These are phyloP conservation scores for Prunella himalayana DNA, from an alignment of 2,113 vertebrate species.

Conservation along the genomic window DNA sequence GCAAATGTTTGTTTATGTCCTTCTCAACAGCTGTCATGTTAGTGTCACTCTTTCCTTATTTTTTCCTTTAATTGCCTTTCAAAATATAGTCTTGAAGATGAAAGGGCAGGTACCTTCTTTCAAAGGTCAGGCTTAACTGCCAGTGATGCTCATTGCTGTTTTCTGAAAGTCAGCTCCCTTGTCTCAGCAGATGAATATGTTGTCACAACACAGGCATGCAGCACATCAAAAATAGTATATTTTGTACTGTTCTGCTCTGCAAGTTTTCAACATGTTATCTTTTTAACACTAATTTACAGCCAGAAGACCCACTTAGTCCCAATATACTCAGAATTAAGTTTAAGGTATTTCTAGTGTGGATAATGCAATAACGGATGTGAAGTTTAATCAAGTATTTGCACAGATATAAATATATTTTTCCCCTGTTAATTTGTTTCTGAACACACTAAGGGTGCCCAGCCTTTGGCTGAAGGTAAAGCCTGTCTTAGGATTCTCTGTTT, in stretches of 20 bases:
- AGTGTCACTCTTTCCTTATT: not conserved
- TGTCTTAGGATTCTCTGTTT: not conserved
- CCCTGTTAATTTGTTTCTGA: not conserved
- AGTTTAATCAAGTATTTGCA: not conserved
- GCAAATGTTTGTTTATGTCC: slow-evolving; percentile 19
- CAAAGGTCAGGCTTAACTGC: slow-evolving; percentile 47
- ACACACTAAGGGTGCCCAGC: not conserved
- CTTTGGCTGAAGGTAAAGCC: not conserved
- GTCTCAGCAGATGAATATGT: not conserved
- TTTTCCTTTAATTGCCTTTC: slow-evolving; percentile 45
- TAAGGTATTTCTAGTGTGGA: not conserved
- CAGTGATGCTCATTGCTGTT: slow-evolving; percentile 16
- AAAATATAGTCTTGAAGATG: not conserved
- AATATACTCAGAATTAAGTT: not conserved
- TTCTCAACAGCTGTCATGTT: slow-evolving; percentile 20
- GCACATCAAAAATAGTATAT: not conserved
- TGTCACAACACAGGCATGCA: not conserved
- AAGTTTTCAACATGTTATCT: not conserved
- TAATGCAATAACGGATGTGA: not conserved
- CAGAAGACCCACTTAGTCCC: not conserved
- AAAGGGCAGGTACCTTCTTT: slow-evolving; percentile 32
- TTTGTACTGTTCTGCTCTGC: not conserved
- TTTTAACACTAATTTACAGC: not conserved
- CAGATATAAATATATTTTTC: not conserved
- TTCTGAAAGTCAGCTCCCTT: not conserved